Percentiles rank a stretch among this genome's conserved stretches.
Conservation (phyloP, 2,888 invertebrate species). For the Cheilosia impressa region DNA sequence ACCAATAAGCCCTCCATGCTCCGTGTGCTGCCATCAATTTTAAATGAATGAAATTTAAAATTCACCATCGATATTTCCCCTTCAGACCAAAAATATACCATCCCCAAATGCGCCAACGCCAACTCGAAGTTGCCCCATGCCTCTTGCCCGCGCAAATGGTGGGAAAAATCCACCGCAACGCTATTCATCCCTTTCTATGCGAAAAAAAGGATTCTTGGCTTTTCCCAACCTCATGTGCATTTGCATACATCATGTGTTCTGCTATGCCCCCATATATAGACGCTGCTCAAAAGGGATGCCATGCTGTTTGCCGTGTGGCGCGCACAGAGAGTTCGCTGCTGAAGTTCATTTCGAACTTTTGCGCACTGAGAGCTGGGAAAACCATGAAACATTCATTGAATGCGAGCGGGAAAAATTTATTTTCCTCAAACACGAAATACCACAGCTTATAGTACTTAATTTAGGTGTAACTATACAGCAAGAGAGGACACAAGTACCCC, state of each 20-base stretch:
- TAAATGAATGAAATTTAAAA: conserved; percentile 75
- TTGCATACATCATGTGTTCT: conserved; percentile 72
- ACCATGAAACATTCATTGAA: conserved; percentile 46
- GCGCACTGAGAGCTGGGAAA: conserved; percentile 57
- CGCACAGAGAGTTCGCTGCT: conserved; percentile 52
- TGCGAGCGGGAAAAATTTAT: conserved; percentile 70
- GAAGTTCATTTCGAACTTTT: conserved; percentile 56
- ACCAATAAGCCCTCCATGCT: conserved; percentile 37
- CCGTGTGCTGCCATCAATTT: conserved; percentile 65
- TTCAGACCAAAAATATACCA: conserved; percentile 54
- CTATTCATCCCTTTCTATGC: conserved; percentile 47
- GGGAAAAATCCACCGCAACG: conserved; percentile 22
- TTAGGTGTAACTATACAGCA: conserved; percentile 66
- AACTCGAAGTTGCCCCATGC: conserved; percentile 1
- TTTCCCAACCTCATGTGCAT: conserved; percentile 53
- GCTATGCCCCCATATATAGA: conserved; percentile 40
- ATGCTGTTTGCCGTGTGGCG: conserved; percentile 41
- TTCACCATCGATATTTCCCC: conserved; percentile 73
- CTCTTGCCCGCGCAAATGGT: not conserved
- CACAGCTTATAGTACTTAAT: conserved; percentile 68
- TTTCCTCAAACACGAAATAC: conserved; percentile 49
- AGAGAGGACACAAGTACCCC: conserved; percentile 44
- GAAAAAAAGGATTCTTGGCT: conserved; percentile 46
- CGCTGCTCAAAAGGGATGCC: conserved; percentile 53
- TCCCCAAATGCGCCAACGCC: conserved; percentile 66